phyloP scores from a whole-genome alignment of 2,797 vertebrate species.

The Eptatretus atami region DNA sequence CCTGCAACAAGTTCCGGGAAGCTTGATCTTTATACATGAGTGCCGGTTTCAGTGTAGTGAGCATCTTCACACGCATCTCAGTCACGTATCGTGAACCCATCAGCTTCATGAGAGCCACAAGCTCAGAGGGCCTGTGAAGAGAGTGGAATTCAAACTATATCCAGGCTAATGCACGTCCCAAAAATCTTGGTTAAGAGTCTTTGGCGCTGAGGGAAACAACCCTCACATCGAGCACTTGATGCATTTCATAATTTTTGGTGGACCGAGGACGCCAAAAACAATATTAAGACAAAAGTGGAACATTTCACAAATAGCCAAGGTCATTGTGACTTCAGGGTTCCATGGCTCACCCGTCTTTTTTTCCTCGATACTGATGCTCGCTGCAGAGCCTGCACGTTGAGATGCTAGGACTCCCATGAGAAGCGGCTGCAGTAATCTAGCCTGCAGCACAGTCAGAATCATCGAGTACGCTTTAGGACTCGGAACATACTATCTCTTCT shows the following conservation, averaged over 20 bases:
- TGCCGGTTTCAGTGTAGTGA: conserved; percentile 73
- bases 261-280: too few relatives aligned
- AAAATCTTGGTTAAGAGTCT: too few relatives aligned
- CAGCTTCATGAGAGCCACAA: conserved; percentile 60
- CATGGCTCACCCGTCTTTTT: conserved; percentile 44
- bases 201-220: too few relatives aligned
- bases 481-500: too few relatives aligned
- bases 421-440: conserved; percentile 86
- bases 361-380: conserved; percentile 71
- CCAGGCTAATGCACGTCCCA: too few relatives aligned
- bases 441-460: conserved; percentile 18
- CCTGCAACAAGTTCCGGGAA: conserved; percentile 80
- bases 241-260: too few relatives aligned
- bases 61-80: conserved; percentile 89
- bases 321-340: too few relatives aligned
- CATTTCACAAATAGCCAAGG: too few relatives aligned
- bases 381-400: conserved; percentile 88
- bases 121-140: conserved; percentile 50
- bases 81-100: conserved; percentile 86
- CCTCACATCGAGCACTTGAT: too few relatives aligned
- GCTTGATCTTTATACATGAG: conserved; percentile 72
- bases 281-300: too few relatives aligned
- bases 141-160: neutral
- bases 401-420: conserved; percentile 81
- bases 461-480: neutral